Conservation (phyloP, 2,113 vertebrate genomes). For the Mormyrus iriodes region DNA sequence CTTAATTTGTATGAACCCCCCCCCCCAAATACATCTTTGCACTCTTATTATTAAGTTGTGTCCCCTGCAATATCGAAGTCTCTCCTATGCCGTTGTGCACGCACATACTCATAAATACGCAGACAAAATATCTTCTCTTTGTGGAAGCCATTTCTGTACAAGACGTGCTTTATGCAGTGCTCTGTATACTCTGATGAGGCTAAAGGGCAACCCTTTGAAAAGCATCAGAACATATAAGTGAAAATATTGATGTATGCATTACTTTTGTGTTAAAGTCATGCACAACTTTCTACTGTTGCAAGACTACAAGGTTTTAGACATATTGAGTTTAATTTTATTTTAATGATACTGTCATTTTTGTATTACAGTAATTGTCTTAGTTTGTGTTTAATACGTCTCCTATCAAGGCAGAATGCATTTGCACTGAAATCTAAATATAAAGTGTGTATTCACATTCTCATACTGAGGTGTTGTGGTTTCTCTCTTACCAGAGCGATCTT, state of each 20-base stretch:
- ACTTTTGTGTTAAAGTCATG: not conserved
- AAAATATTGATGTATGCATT: not conserved
- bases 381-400: not conserved
- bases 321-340: not conserved
- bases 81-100: not conserved
- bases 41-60: not conserved
- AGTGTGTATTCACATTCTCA: not conserved
- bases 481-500: slow-evolving; percentile 52
- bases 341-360: not conserved
- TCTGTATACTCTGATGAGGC: not conserved
- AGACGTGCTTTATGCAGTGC: not conserved
- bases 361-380: not conserved
- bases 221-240: not conserved
- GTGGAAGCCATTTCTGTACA: not conserved
- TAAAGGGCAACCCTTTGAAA: not conserved
- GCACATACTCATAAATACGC: not conserved
- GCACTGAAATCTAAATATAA: not conserved
- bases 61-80: not conserved
- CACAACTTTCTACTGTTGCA: not conserved
- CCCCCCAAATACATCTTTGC: not conserved
- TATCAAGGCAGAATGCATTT: not conserved
- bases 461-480: not conserved
- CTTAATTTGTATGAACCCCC: not conserved
- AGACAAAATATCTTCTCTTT: not conserved
- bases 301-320: not conserved